These are phyloP conservation scores for Drosophila micromelanica DNA, from an alignment of 1,140 invertebrate genomes.

Conservation along the genomic window DNA sequence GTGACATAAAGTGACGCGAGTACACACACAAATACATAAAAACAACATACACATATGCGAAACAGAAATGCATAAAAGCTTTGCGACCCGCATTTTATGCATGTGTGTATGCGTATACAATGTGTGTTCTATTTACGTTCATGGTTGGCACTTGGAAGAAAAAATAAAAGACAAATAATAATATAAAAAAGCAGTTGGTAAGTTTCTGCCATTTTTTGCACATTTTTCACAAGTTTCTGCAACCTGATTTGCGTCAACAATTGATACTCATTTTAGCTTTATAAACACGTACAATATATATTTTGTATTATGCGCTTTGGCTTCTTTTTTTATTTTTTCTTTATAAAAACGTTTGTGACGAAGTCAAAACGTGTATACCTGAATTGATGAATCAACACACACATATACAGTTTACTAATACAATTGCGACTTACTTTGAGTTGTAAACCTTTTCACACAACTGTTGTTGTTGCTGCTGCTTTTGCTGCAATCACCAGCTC, in stretches of 20 bases:
- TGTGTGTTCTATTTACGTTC: slow-evolving; percentile 57
- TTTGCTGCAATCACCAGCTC: slow-evolving; percentile 49
- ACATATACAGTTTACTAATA: slow-evolving; percentile 47
- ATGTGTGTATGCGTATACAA: neutral
- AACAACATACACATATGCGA: neutral
- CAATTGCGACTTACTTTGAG: slow-evolving; percentile 79
- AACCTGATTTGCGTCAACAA: slow-evolving; percentile 22
- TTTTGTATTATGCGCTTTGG: slow-evolving; percentile 3
- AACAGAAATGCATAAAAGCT: neutral
- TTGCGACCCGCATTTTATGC: neutral
- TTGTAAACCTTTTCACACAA: slow-evolving; percentile 80
- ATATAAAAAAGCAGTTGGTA: neutral
- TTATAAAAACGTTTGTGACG: slow-evolving; percentile 16
- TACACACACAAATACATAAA: neutral
- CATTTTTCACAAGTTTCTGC: neutral
- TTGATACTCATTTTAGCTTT: slow-evolving; percentile 38
- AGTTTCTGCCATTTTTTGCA: neutral
- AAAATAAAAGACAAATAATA: too few relatives aligned
- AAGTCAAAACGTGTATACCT: slow-evolving; percentile 34
- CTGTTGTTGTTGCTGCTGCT: slow-evolving; percentile 42
- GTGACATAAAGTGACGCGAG: neutral
- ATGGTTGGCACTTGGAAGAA: slow-evolving; percentile 1
- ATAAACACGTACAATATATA: slow-evolving; percentile 13
- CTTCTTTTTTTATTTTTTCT: slow-evolving; percentile 16
- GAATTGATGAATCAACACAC: slow-evolving; percentile 44